Percentiles rank a stretch among this genome's conserved stretches.
phyloP scores from a whole-genome alignment of 2,113 vertebrate genomes.

The Sinocyclocheilus maitianheensis region DNA sequence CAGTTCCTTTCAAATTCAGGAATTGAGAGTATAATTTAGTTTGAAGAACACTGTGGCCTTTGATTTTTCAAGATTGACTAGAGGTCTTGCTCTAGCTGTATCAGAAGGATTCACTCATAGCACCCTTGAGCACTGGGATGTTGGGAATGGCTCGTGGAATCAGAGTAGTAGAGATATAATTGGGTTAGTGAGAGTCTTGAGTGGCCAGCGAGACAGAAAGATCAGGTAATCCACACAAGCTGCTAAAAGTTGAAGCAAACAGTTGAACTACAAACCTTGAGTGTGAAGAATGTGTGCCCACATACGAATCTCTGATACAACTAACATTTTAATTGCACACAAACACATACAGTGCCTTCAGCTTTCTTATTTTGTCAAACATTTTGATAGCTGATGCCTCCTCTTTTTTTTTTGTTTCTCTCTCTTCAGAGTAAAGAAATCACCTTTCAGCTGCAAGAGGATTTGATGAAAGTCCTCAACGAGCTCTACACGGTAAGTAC shows the following conservation, averaged over 20 bases:
- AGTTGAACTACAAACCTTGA: background rate
- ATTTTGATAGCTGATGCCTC: background rate
- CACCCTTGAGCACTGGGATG: conserved; percentile 45
- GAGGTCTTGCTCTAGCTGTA: conserved; percentile 1
- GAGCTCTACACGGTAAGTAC: conserved; percentile 97
- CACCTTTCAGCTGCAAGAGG: conserved; percentile 74
- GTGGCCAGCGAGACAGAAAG: conserved; percentile 47
- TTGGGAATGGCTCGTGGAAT: conserved; percentile 64
- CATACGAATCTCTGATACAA: background rate
- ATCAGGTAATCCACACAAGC: conserved; percentile 27
- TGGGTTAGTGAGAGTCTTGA: conserved; percentile 62
- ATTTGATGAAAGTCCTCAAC: conserved; percentile 98
- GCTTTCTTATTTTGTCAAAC: background rate
- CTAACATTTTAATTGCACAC: background rate
- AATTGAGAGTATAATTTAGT: background rate
- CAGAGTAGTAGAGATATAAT: conserved; percentile 71
- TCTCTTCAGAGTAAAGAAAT: conserved; percentile 58
- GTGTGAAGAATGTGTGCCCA: background rate
- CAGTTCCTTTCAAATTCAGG: background rate
- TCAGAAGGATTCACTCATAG: conserved; percentile 33
- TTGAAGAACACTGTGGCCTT: background rate
- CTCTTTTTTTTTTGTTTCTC: conserved; percentile 4
- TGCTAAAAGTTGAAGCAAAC: background rate
- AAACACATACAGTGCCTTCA: background rate
- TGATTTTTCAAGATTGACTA: background rate